Conservation (phyloP, 2,888 invertebrate genomes). For the Macrostomum cliftonense region DNA sequence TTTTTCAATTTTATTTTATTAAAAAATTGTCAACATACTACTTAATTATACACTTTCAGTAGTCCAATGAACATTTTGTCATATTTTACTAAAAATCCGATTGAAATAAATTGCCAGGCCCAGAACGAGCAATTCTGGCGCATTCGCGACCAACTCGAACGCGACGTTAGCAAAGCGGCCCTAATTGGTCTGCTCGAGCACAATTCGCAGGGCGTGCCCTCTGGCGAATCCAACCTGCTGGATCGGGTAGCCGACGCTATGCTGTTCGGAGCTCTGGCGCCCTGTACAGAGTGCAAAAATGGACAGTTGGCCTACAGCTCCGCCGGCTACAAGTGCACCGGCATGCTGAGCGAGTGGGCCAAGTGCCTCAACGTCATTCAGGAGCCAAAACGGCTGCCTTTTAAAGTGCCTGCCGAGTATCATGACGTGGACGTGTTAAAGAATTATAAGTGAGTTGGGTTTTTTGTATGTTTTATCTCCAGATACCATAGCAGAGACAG, state of each 20-base stretch:
- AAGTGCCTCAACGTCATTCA: constrained; percentile 57
- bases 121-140: constrained; percentile 55
- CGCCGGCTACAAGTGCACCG: constrained; percentile 66
- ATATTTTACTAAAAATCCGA: no score
- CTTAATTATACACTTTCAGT: not conserved
- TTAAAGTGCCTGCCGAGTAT: constrained; percentile 50
- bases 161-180: constrained; percentile 46
- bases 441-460: constrained; percentile 5
- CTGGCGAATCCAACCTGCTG: constrained; percentile 51
- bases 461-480: no score
- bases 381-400: constrained; percentile 51
- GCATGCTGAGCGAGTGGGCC: constrained; percentile 66
- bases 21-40: no score
- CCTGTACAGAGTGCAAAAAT: constrained; percentile 57
- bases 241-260: constrained; percentile 64
- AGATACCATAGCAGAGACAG: no score
- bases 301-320: constrained; percentile 46
- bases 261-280: constrained; percentile 62
- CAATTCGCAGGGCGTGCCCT: constrained; percentile 54
- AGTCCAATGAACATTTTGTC: no score
- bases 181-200: constrained; percentile 48
- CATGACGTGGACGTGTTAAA: constrained; percentile 38
- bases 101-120: constrained; percentile 42
- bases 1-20: no score
- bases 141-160: constrained; percentile 47